Conservation (phyloP, 2,888 invertebrate species). For the Listrodromus nycthemerus region DNA sequence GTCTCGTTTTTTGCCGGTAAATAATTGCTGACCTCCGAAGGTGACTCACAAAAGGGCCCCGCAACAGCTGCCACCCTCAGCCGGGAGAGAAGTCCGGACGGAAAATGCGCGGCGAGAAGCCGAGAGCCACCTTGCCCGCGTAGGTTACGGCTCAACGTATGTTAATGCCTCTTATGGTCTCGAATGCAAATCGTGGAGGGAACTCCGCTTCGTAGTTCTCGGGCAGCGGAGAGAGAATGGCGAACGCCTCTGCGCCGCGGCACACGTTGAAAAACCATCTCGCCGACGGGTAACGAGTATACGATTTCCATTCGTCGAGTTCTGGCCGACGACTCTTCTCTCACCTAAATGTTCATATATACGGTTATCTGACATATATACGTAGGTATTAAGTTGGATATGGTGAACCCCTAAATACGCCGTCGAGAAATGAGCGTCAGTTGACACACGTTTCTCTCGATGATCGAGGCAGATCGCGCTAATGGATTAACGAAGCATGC, state of each 20-base stretch:
- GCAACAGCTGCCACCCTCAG: conserved; percentile 63
- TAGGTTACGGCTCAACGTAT: conserved; percentile 48
- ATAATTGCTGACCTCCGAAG: conserved; percentile 73
- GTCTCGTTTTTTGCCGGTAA: conserved; percentile 63
- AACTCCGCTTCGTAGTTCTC: conserved; percentile 33
- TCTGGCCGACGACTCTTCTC: neutral
- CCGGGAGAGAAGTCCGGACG: conserved; percentile 3
- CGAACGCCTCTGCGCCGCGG: neutral
- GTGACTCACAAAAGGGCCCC: conserved; percentile 71
- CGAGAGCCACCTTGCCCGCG: neutral
- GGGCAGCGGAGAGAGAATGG: conserved; percentile 2
- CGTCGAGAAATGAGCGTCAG: neutral
- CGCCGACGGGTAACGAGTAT: conserved; percentile 15
- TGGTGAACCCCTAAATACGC: neutral
- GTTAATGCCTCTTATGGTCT: conserved; percentile 64
- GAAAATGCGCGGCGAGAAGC: conserved; percentile 6
- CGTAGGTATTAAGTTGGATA: neutral
- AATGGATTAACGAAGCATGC: too few relatives aligned
- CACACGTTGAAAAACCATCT: conserved; percentile 13
- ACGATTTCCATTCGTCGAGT: conserved; percentile 15
- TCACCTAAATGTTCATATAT: neutral
- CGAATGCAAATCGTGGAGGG: conserved; percentile 65
- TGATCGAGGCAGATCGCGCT: neutral
- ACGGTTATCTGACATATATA: neutral
- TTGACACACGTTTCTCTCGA: neutral